Base-by-base conservation (phyloP, 2,113 vertebrate genomes). In the Pelusios castaneus region DNA sequence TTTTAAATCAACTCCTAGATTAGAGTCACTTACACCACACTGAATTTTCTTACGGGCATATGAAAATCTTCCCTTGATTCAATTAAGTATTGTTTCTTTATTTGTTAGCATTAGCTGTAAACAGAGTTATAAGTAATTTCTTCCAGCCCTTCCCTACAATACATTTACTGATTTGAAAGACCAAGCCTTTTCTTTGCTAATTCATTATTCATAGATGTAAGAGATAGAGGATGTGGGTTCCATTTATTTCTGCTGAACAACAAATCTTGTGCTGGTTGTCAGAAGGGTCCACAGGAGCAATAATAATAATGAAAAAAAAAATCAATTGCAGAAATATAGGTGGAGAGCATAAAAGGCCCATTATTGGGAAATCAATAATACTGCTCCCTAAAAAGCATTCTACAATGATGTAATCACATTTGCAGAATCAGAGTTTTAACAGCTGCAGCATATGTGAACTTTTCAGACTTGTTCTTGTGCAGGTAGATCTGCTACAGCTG, bases 321-420 rank as follows among this genome's bases (percentile, higher is more conserved):
- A 10, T 95, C 96, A 58, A 94, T 96, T 25, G 73, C 93, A 38
- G 87, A 95, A 97, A 97, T 96, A 88, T 96, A 97, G 97, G 96
- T 87, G 87, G 91, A 95, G 96, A 97, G 96, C 92, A 94, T 97
- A 97, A 98, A 98, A 97, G 97, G 95, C 80, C 91, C 94, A 91
- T 98, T 97, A 97, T 95, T 97, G 96, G 5, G 0, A 95, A 91
- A 98, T 98, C 98, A 80, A 97, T 98, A 97, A n/a, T 9, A 13
- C 92, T 52, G 80, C 92, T 97, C 93, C 87, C 67, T 92, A 89
- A 94, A 96, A 98, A 95, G 94, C 1, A 0, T 82, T 89, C 87
- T 31, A 45, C 89, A 25, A 82, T 58, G 91, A 97, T 93, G 90
- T 97, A 97, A 96, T 95, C 91, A 94, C 97, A 97, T 97, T 94